A percentile compares a stretch with the other conserved stretches of the same genome.
These are phyloP conservation scores for Aramus guarauna DNA, from an alignment of 2,113 vertebrate genomes.

Conservation along the genomic window DNA sequence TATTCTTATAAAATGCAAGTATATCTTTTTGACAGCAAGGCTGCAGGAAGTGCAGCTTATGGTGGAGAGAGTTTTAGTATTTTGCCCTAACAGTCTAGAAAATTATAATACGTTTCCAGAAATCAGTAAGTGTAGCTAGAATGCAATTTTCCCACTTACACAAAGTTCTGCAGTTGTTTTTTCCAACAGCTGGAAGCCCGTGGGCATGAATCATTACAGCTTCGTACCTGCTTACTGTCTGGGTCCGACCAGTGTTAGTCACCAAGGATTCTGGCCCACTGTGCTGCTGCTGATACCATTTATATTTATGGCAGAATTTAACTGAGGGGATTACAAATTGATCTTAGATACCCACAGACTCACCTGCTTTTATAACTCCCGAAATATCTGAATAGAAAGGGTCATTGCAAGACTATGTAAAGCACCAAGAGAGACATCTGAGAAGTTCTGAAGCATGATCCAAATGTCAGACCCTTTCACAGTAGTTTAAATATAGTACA, in stretches of 20 bases:
- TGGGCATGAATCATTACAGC: background rate
- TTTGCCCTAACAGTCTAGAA: background rate
- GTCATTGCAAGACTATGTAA: background rate
- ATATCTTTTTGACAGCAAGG: background rate
- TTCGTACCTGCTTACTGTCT: background rate
- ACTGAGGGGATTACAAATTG: background rate
- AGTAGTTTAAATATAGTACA: background rate
- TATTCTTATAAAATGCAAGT: background rate
- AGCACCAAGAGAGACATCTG: background rate
- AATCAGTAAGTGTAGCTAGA: background rate
- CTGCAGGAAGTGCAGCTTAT: background rate
- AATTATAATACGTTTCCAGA: background rate
- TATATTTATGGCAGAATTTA: background rate
- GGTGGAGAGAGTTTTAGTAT: background rate
- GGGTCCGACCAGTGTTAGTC: background rate
- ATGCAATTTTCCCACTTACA: background rate
- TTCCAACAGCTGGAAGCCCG: background rate
- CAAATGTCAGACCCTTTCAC: background rate
- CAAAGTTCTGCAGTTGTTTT: background rate
- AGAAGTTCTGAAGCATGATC: background rate
- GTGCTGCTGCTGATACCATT: background rate
- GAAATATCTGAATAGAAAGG: background rate
- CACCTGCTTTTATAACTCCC: background rate
- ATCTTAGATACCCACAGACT: background rate
- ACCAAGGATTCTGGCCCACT: background rate